Evolutionary conservation across 2,888 invertebrate species (phyloP), one percentile per base, ranked within the genome.

Genomic region (Bhutanitis thaidina): DNA sequence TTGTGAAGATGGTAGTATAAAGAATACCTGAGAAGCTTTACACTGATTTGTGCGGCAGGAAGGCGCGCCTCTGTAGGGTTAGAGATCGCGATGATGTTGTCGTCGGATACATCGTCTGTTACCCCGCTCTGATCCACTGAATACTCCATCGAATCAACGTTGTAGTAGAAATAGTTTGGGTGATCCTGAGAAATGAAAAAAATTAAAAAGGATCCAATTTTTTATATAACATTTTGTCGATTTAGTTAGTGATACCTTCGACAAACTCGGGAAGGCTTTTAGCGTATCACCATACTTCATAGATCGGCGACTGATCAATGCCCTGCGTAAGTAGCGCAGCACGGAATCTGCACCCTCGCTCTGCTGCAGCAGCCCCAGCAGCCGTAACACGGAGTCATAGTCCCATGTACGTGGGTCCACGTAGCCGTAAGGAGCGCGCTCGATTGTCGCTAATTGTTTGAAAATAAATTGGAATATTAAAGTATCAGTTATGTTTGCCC

Each of bases 11-110:
- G n/a, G n/a, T n/a, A n/a, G n/a, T n/a, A n/a, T n/a, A n/a, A n/a
- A n/a, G n/a, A n/a, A n/a, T n/a, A n/a, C 82, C 62, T 76, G 16
- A 84, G 67, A 16, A 80, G 40, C 7, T 32, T 36, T 8, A 71
- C 61, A 46, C 64, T 71, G 57, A 84, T 77, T 54, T 61, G 60
- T 0, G 72, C 67, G 25, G 75, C 71, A 0, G 83, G 84, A 40
- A 83, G 69, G 1, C 73, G 65, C 0, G 84, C 73, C 56, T 84
- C 82, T 7, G 81, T 77, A 0, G 82, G 81, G 58, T 84, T 84
- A 45, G 55, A 52, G 4, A 84, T 65, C 0, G 68, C 52, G 5
- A 82, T 53, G 1, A 83, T 57, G 0, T 63, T 61, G 0, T 65
- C 59, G 1, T 69, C 66, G 1, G 13, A 16, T 7, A 41, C 20